These are phyloP conservation scores for Eupeodes luniger DNA, from an alignment of 2,888 invertebrate species.

Conservation along the genomic window DNA sequence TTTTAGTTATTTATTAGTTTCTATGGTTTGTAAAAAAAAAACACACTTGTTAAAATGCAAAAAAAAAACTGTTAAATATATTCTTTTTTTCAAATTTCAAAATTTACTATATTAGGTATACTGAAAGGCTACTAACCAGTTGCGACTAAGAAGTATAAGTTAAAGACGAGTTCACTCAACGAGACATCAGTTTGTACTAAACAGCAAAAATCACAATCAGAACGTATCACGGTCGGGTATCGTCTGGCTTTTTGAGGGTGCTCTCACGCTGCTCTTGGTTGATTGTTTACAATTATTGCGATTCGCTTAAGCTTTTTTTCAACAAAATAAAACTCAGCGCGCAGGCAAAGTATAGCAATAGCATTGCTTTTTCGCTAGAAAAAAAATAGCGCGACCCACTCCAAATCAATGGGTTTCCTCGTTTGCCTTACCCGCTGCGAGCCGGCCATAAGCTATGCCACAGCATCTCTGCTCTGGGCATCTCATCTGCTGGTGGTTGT, in stretches of 20 bases:
- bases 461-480: constrained; percentile 17
- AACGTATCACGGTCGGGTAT: constrained; percentile 65
- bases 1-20: neutral
- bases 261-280: constrained; percentile 64
- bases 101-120: neutral
- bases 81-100: neutral
- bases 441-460: neutral
- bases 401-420: constrained; percentile 62
- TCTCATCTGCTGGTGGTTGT: constrained; percentile 23
- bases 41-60: neutral
- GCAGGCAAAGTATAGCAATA: constrained; percentile 28
- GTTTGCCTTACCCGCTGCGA: constrained; percentile 20
- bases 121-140: constrained; percentile 60
- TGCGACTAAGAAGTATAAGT: constrained; percentile 36
- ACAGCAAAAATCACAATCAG: constrained; percentile 66
- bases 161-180: constrained; percentile 65
- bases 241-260: constrained; percentile 62
- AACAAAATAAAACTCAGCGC: constrained; percentile 51
- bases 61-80: constrained; percentile 6
- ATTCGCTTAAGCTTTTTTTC: constrained; percentile 66
- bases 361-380: constrained; percentile 39
- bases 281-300: constrained; percentile 64
- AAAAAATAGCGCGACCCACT: constrained; percentile 55
- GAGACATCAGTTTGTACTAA: constrained; percentile 72
- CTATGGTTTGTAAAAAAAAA: neutral